Conservation (phyloP, 2,888 invertebrate genomes). For the Agapostemon virescens region DNA sequence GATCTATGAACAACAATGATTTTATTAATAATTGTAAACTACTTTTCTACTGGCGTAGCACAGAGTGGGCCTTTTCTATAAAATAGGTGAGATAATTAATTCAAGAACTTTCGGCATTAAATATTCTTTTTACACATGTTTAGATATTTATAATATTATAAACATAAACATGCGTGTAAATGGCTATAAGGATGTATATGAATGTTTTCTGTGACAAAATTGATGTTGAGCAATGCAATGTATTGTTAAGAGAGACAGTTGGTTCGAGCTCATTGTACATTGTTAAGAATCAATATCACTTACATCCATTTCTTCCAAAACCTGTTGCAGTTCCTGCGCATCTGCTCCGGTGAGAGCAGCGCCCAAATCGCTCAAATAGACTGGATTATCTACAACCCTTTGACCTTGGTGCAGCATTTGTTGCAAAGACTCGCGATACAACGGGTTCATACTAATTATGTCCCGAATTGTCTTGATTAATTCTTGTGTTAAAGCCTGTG, state of each 20-base stretch:
- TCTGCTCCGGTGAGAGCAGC: slow-evolving; percentile 97
- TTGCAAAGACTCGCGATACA: slow-evolving; percentile 98
- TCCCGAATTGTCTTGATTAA: slow-evolving; percentile 98
- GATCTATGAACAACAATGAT: slow-evolving; percentile 85
- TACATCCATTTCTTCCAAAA: slow-evolving; percentile 97
- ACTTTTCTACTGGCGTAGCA: background rate
- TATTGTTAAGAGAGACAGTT: too few relatives aligned
- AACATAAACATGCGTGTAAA: too few relatives aligned
- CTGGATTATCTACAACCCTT: slow-evolving; percentile 98
- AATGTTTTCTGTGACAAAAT: too few relatives aligned
- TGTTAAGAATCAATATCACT: slow-evolving; percentile 74
- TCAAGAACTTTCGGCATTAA: too few relatives aligned
- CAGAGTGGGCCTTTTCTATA: background rate
- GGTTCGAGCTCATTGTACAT: background rate
- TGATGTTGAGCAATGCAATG: too few relatives aligned
- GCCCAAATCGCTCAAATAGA: slow-evolving; percentile 97
- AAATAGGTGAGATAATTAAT: background rate
- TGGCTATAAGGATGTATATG: too few relatives aligned
- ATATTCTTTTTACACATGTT: too few relatives aligned
- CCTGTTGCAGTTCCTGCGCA: slow-evolving; percentile 93
- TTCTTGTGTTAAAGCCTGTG: slow-evolving; percentile 94
- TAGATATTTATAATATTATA: too few relatives aligned
- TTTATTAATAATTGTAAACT: background rate
- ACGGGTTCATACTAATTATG: slow-evolving; percentile 97
- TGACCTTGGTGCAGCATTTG: slow-evolving; percentile 98